A percentile compares a stretch with the other conserved stretches of the same genome.
These are phyloP conservation scores for Mantis religiosa DNA, from an alignment of 2,888 invertebrate species.

Conservation along the genomic window DNA sequence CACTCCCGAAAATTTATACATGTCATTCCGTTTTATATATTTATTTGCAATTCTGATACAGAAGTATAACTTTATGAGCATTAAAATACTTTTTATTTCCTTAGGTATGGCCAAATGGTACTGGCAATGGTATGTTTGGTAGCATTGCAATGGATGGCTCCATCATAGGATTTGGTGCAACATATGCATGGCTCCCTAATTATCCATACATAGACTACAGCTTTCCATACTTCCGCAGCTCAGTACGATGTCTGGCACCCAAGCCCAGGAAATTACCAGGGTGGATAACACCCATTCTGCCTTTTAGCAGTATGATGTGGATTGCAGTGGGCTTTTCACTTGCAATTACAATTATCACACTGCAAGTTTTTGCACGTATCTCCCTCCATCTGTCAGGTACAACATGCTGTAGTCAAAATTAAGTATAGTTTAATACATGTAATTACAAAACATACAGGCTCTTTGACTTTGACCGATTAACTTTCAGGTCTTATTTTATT, in stretches of 20 bases:
- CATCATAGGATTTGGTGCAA: conserved; percentile 6
- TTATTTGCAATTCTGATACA: too few species aligned
- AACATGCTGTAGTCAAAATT: too few species aligned
- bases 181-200: conserved; percentile 3
- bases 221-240: background rate
- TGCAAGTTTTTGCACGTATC: background rate
- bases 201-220: conserved; percentile 9
- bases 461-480: too few species aligned
- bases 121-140: conserved; percentile 8
- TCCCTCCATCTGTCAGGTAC: background rate
- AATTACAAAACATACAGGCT: too few species aligned
- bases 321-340: background rate
- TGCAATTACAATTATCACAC: background rate
- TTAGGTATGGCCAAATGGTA: conserved; percentile 11
- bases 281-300: conserved; percentile 1
- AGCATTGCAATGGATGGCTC: background rate
- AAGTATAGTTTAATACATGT: too few species aligned
- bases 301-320: background rate
- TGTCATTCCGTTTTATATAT: too few species aligned
- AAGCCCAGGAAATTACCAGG: background rate
- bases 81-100: background rate
- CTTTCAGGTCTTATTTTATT: too few species aligned
- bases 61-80: too few species aligned
- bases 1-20: too few species aligned
- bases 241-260: conserved; percentile 1